These are phyloP conservation scores for Pedicia rivosa DNA, from an alignment of 2,888 invertebrate species.

Conservation along the genomic window DNA sequence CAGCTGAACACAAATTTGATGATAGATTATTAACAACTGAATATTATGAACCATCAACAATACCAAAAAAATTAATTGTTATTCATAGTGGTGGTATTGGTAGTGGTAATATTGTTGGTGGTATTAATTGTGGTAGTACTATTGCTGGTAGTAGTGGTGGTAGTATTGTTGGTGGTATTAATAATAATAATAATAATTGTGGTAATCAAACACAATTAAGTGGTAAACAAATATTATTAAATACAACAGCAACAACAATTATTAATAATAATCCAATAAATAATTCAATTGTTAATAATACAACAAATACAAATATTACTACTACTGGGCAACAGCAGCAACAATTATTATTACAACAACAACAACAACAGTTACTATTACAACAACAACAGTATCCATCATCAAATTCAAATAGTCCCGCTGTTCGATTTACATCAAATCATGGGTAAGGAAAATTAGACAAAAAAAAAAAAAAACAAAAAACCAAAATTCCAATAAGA, in stretches of 20 bases:
- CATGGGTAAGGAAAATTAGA: conserved; percentile 40
- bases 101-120: neutral
- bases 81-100: too few species aligned
- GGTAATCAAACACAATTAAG: neutral
- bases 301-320: neutral
- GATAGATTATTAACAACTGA: conserved; percentile 76
- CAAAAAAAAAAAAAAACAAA: too few species aligned
- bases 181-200: conserved; percentile 5
- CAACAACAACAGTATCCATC: conserved; percentile 2
- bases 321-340: conserved; percentile 5
- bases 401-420: neutral
- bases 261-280: conserved; percentile 1
- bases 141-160: neutral
- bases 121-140: too few species aligned
- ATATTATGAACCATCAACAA: conserved; percentile 76
- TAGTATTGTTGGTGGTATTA: neutral
- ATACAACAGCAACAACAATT: neutral
- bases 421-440: conserved; percentile 32
- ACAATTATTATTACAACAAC: too few species aligned
- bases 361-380: neutral
- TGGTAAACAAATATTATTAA: neutral
- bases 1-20: conserved; percentile 76
- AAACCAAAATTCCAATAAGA: too few species aligned
- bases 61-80: conserved; percentile 29
- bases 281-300: conserved; percentile 2